These are phyloP conservation scores for Periophthalmodon schlosseri DNA, from an alignment of 2,113 vertebrate species.

Conservation along the genomic window DNA sequence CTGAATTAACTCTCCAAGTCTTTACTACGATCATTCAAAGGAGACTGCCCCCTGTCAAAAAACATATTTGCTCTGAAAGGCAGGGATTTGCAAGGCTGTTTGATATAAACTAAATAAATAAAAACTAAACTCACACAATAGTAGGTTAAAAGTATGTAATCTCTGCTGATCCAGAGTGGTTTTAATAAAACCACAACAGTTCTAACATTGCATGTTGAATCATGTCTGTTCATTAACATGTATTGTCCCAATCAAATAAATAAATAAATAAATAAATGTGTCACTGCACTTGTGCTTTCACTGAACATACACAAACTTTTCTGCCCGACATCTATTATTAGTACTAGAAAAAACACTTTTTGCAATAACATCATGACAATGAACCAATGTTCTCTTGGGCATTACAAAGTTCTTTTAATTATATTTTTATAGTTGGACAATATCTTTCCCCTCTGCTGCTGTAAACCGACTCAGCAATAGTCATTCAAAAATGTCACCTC, in stretches of 20 bases:
- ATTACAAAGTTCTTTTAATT: not conserved
- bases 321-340: not conserved
- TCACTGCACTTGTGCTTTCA: not conserved
- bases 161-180: not conserved
- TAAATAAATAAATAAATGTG: too few species aligned
- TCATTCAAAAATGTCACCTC: not conserved
- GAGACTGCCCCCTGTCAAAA: constrained; percentile 10
- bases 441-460: not conserved
- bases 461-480: not conserved
- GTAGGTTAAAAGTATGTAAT: not conserved
- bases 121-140: not conserved
- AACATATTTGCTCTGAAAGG: constrained; percentile 1
- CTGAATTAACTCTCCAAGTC: constrained; percentile 27
- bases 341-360: not conserved
- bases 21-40: constrained; percentile 23
- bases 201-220: not conserved
- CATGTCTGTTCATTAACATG: too few species aligned
- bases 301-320: not conserved
- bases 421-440: not conserved
- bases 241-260: too few species aligned
- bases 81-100: constrained; percentile 12
- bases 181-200: not conserved
- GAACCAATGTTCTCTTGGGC: not conserved
- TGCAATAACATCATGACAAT: not conserved
- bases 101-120: not conserved